Evolutionary conservation across 1,140 invertebrate genomes (phyloP), one percentile per base, ranked within the genome.

Genomic region (Ladona fulva): DNA sequence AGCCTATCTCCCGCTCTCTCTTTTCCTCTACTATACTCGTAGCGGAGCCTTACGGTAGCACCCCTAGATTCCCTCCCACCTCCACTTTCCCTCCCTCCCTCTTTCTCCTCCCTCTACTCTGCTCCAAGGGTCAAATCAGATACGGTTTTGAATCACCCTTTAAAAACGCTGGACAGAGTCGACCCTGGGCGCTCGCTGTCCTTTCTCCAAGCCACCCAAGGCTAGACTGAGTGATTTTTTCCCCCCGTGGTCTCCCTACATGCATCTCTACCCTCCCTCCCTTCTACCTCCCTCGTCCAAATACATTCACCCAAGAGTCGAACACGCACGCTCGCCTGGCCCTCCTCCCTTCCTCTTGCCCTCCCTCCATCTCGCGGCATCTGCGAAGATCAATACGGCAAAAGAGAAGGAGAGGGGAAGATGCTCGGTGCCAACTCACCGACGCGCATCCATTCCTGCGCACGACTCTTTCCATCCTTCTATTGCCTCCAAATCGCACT

Each of bases 141-240:
- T 22, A 66, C 52, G 52, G 52, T 19, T 16, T 19, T 22, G 52
- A 66, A 22, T 66, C 52, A 16, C 16, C 52, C 52, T 66, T 66
- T 3, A 66, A 3, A 19, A 5, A 16, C 52, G 52, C 12, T 16
- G n/a, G 16, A 66, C 52, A 66, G 52, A 66, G 52, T 66, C 52
- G 5, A 16, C 52, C 52, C 52, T 66, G 14, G 52, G 52, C 16
- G 1, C 5, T 22, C 52, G 16, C 52, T 66, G 16, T 66, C 16
- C 52, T 66, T 12, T 66, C 52, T 66, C 52, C 52, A 66, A 66
- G 52, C 52, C 52, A 66, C 52, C 52, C 52, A 66, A 66, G 52
- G 52, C 52, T 66, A 66, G 52, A 66, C 52, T 66, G 52, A 66
- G 52, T 66, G 52, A 66, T 66, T 66, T 66, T 66, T 37, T 66